Evolutionary conservation across 2,113 vertebrate genomes (phyloP), one percentile per base, ranked within the genome.

Genomic region (Regulus satrapa): DNA sequence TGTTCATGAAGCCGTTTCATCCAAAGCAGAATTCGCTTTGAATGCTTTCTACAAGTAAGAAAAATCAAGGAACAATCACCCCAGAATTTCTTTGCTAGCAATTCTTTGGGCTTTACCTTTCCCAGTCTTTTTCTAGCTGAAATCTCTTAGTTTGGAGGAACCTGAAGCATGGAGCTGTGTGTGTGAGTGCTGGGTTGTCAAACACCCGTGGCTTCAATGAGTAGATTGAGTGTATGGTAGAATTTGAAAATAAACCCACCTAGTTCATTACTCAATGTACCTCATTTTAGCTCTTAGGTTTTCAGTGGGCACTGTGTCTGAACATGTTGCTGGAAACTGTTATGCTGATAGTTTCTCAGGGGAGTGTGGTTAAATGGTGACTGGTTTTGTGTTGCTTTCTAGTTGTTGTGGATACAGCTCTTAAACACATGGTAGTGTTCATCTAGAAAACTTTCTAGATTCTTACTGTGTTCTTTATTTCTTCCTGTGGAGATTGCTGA

Each of bases 371-470:
- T 93, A 80, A 31, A 28, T 29, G 46, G 64, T 93, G 66, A 90
- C 67, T 96, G 75, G 52, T 85, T 82, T 93, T 94, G 38, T 73
- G 93, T 88, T 83, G 54, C 19, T 93, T 85, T 89, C 63, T 88
- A n/a, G 85, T 88, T 94, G 85, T 82, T 89, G 26, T 93, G 93
- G 94, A 77, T 93, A 85, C 86, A 59, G 34, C 49, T 31, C 23
- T 96, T 64, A 85, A 89, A 95, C 58, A 87, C 31, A 43, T 56
- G 20, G 26, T 84, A 40, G 13, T 14, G 52, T 43, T 21, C 29
- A 59, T 71, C 34, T 59, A 59, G 73, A 84, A 89, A 91, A 71
- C 26, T 87, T 81, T 81, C n/a, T 58, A 43, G 61, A 58, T 43
- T 43, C 17, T 58, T 75, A 49, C 36, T 31, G 9, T 79, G 29